These are phyloP conservation scores for Tichodroma muraria DNA, from an alignment of 2,113 vertebrate genomes.

Conservation along the genomic window DNA sequence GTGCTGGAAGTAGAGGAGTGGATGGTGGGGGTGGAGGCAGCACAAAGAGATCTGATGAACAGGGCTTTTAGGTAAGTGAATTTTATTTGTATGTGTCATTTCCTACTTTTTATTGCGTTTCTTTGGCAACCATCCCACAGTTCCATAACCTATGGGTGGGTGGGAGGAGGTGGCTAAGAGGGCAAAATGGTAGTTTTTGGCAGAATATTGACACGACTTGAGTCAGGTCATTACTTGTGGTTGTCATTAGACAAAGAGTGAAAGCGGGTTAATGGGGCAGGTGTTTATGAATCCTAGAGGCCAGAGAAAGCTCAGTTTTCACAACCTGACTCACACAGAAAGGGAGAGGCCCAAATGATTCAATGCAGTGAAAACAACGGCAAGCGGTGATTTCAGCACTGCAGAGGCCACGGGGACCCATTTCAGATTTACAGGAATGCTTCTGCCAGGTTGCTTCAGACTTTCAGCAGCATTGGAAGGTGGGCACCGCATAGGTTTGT, in stretches of 20 bases:
- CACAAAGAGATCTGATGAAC: background rate
- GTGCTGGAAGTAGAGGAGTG: background rate
- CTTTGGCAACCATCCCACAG: slow-evolving; percentile 55
- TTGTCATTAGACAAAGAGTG: slow-evolving; percentile 24
- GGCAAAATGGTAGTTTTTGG: slow-evolving; percentile 29
- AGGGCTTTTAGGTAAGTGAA: slow-evolving; percentile 58
- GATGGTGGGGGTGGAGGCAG: background rate
- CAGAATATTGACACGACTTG: slow-evolving; percentile 31
- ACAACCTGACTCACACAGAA: background rate
- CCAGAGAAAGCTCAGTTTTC: slow-evolving; percentile 17
- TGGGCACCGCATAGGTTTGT: background rate
- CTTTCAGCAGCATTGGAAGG: background rate
- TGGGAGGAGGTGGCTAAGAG: slow-evolving; percentile 32
- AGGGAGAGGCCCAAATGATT: background rate
- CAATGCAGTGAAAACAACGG: background rate
- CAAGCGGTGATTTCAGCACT: background rate
- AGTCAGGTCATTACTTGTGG: background rate
- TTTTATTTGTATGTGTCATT: slow-evolving; percentile 63
- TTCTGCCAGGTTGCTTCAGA: background rate
- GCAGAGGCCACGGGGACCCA: background rate
- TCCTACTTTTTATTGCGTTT: slow-evolving; percentile 64
- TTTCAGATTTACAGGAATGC: background rate
- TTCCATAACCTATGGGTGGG: slow-evolving; percentile 45
- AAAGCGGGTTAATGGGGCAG: slow-evolving; percentile 27
- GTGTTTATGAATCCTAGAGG: slow-evolving; percentile 5